Evolutionary conservation across 2,113 vertebrate genomes (phyloP).

Genomic region (Onychostoma macrolepis): DNA sequence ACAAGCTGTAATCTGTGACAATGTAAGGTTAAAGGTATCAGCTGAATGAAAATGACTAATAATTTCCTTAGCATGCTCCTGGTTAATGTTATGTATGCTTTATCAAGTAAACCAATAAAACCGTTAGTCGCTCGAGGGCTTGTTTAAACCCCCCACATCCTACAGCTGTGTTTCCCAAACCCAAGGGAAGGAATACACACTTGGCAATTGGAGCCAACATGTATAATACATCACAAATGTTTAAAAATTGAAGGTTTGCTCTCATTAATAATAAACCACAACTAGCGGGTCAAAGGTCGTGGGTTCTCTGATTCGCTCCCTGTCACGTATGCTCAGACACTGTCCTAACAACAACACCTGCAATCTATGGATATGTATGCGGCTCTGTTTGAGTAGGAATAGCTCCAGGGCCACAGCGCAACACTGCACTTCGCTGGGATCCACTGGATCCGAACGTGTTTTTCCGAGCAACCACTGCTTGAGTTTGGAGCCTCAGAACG

Average conservation of each 20-base stretch:
- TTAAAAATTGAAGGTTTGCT: slow-evolving; percentile 44
- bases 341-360: slow-evolving; percentile 20
- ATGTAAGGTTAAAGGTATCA: background rate
- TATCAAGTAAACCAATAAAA: slow-evolving; percentile 6
- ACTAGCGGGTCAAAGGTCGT: slow-evolving; percentile 23
- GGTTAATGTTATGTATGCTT: background rate
- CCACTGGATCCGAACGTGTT: slow-evolving; percentile 42
- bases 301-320: slow-evolving; percentile 22
- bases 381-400: slow-evolving; percentile 22
- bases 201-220: slow-evolving; percentile 32
- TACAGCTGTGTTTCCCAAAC: background rate
- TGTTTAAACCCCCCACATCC: background rate
- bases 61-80: background rate
- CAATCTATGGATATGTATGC: slow-evolving; percentile 53
- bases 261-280: slow-evolving; percentile 48
- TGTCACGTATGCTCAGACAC: background rate
- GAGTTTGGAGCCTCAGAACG: slow-evolving; percentile 5
- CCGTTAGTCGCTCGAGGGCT: background rate
- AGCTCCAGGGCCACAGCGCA: slow-evolving; percentile 39
- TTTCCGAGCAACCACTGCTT: slow-evolving; percentile 41
- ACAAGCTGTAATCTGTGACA: background rate
- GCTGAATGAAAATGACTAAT: background rate
- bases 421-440: slow-evolving; percentile 29
- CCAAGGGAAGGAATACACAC: background rate
- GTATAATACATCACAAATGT: slow-evolving; percentile 50